Base-by-base conservation (phyloP, 2,797 vertebrate genomes). In the Leptodactylus fallax region DNA sequence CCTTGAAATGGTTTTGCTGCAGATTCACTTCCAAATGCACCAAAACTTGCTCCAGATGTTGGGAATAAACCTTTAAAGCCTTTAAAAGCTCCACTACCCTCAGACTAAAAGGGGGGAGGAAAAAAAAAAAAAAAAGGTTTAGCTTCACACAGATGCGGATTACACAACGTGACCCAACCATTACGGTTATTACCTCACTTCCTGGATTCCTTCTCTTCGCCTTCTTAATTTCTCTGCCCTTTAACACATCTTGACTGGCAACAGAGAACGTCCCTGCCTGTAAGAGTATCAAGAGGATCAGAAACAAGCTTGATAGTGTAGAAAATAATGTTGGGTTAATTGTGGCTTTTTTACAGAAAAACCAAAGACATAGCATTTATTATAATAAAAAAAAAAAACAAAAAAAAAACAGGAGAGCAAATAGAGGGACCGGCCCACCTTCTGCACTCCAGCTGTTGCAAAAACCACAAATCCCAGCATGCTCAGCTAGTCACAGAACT, bases 241-340 rank as follows among this genome's bases (percentile, higher is more conserved):
- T 99, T 94, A 99, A 82, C 87, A 99, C 97, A 86, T 98, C 97
- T 5, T 97, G 94, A 0, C 97, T 98, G 0, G 98, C 98, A 11
- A 99, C 79, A 0, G 95, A 98, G 91, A 99, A 99, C 0, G 94
- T 98, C 82, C 98, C 98, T 36, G 98, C 97, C 98, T 99, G 90
- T 9, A 21, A 81, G 45, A 79, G 56, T 1, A 27, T 25, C 4
- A 56, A 1, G 61, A 19, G 17, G 8, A 47, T n/a, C 53, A 36
- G 14, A 45, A 19, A 25, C 19, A n/a, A n/a, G n/a, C n/a, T n/a
- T n/a, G n/a, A n/a, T n/a, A n/a, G n/a, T n/a, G n/a, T n/a, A n/a
- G n/a, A n/a, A n/a, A n/a, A n/a, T n/a, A n/a, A n/a, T n/a, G n/a
- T n/a, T n/a, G n/a, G n/a, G n/a, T n/a, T n/a, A n/a, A n/a, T n/a